Evolutionary conservation across 2,888 invertebrate species (phyloP), one percentile per base, ranked within the genome.

Genomic region (Palloptera scutellata): DNA sequence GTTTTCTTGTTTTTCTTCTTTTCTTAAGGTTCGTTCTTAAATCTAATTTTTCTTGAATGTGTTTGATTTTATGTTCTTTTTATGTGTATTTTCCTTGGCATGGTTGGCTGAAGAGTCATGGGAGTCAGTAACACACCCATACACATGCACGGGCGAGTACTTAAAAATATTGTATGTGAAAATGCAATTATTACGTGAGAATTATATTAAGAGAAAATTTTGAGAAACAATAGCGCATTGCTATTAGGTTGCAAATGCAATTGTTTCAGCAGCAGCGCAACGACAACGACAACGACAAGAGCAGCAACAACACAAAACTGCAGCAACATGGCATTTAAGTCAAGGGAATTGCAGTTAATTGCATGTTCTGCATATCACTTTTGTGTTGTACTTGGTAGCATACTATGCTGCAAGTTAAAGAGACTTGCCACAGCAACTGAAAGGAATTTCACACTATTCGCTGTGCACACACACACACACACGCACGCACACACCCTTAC

Each of bases 291-390:
- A 30, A 30, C n/a, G 45, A 30, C 10, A 41, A 19, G 12, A 9
- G 19, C 42, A 12, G 30, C n/a, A 20, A 15, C 15, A 30, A n/a
- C 41, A 53, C 3, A 30, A 30, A 30, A 30, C 30, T 4, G 6
- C 30, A 30, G 2, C 30, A 30, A 52, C 54, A 59, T 61, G 74
- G 71, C 67, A 75, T 74, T 78, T 72, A 78, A 78, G 76, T 80
- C 78, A 43, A 54, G 67, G 67, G 70, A 67, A 70, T 67, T 70
- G 75, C 78, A 75, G 75, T 78, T 78, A 78, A 78, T 78, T 80
- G 81, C 79, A 78, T 79, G 79, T 76, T 78, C 79, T 80, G 80
- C 78, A 79, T 79, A 80, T 76, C 79, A 78, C 79, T 75, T 79
- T 80, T 77, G 77, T 54, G 57, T 48, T 30, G 30, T 48, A 57